Evolutionary conservation across 2,888 invertebrate genomes (phyloP), one percentile per base, ranked within the genome.

Genomic region (Dasysyrphus albostriatus): DNA sequence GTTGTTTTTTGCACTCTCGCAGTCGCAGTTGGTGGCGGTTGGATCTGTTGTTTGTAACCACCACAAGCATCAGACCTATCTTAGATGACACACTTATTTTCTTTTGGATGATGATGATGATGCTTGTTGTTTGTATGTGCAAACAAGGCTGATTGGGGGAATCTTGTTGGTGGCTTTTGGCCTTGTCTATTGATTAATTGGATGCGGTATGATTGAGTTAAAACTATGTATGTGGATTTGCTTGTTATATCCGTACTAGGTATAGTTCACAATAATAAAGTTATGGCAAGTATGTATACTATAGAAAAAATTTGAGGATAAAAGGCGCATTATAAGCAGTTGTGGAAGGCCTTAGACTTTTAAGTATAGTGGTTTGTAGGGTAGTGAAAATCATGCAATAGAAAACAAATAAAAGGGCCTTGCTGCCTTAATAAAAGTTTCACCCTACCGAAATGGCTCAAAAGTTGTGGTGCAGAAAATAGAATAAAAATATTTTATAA

Each of bases 151-250:
- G 67, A 61, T 73, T 69, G 29, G 59, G 59, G 54, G 67, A 44
- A 73, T 44, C 73, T 47, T 37, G 76, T 49, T 16, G 73, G 73
- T 85, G 74, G 77, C 74, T 82, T 82, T 82, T 82, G 82, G 85
- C 85, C 85, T 74, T 77, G 84, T 73, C 84, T 61, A 73, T 61
- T 85, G 84, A 85, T 72, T 81, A 77, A 85, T 81, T 81, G 81
- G 81, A 49, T 69, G 76, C 37, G 73, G 67, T 73, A 69, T 77
- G 72, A 77, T 81, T 85, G 72, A 76, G 65, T 56, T 72, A 51
- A 51, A 67, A 32, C 80, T 12, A 24, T 14, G 24, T 75, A 19
- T 73, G 77, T 12, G 16, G 19, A 37, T 75, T 19, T 73, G 77
- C 73, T 77, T 81, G 84, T 84, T 76, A 70, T 19, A n/a, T 42